phyloP scores from a whole-genome alignment of 2,888 invertebrate species.

The Endomychus coccineus region DNA sequence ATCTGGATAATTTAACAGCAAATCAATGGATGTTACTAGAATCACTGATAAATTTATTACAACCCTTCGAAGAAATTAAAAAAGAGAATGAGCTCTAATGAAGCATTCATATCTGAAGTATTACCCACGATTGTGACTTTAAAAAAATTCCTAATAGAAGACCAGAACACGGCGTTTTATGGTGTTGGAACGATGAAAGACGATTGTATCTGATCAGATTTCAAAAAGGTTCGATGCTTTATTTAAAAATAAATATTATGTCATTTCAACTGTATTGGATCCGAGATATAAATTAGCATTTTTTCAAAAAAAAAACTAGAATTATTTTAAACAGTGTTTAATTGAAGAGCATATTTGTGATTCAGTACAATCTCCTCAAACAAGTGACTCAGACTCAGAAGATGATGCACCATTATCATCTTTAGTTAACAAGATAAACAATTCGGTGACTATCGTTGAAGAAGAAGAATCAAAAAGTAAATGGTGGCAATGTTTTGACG shows the following conservation, averaged over 20 bases:
- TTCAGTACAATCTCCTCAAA: too few relatives aligned
- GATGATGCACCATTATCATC: too few relatives aligned
- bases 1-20: conserved; percentile 7
- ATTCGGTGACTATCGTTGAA: too few relatives aligned
- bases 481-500: too few relatives aligned
- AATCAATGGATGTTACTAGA: conserved; percentile 6
- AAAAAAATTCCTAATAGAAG: conserved; percentile 5
- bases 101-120: conserved; percentile 7
- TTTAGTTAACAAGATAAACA: too few relatives aligned
- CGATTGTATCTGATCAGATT: conserved; percentile 6
- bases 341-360: too few relatives aligned
- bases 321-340: too few relatives aligned
- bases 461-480: too few relatives aligned
- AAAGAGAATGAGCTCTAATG: conserved; percentile 8
- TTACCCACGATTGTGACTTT: conserved; percentile 6
- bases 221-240: conserved; percentile 5
- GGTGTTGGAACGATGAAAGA: conserved; percentile 6
- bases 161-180: conserved; percentile 1
- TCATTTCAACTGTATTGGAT: conserved; percentile 6
- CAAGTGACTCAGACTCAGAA: too few relatives aligned
- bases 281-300: conserved; percentile 6
- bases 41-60: too few relatives aligned
- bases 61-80: too few relatives aligned
- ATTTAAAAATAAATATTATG: conserved; percentile 6
- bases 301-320: too few relatives aligned